Conservation (phyloP, 2,113 vertebrate species). For the Craseonycteris thonglongyai region DNA sequence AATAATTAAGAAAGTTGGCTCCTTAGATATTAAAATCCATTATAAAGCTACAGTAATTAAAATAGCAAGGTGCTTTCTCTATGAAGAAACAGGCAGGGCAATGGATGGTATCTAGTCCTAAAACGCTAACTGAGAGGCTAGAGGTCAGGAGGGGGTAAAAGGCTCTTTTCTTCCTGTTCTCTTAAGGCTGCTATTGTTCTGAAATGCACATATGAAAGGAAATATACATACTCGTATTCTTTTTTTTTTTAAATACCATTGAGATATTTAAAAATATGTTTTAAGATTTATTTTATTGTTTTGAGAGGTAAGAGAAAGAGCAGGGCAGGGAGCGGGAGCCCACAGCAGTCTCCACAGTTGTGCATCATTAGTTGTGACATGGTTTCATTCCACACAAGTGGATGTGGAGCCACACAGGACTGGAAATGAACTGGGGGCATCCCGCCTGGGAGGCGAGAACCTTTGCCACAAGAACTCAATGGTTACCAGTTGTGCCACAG, state of each 20-base stretch:
- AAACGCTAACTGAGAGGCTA: neutral
- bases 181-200: neutral
- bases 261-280: neutral
- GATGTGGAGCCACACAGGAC: no score
- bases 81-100: neutral
- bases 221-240: no score
- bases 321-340: no score
- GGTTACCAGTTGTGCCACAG: no score
- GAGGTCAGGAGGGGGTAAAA: neutral
- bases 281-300: no score
- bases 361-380: no score
- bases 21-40: neutral
- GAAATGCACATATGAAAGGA: neutral
- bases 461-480: no score
- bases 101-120: neutral
- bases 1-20: neutral
- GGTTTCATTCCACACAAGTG: no score
- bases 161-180: neutral
- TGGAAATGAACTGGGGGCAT: no score
- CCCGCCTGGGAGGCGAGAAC: no score
- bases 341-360: no score
- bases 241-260: neutral
- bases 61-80: neutral
- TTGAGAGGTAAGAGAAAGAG: no score
- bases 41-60: neutral